phyloP scores from a whole-genome alignment of 2,888 invertebrate species.

The Macroteleia sp. region DNA sequence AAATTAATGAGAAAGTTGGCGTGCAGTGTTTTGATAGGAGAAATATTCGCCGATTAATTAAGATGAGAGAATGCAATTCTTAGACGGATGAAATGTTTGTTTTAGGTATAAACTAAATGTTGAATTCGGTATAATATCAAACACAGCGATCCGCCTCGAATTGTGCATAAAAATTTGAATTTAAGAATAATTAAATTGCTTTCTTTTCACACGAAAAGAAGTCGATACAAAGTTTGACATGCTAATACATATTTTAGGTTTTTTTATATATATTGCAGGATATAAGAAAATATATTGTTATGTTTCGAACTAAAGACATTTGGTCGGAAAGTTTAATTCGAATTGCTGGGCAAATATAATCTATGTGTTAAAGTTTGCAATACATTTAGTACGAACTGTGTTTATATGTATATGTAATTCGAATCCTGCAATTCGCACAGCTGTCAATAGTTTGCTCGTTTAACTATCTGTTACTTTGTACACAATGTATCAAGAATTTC shows the following conservation, averaged over 20 bases:
- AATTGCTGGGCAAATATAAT: conserved; percentile 24
- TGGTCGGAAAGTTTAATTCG: conserved; percentile 30
- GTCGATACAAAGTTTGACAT: neutral
- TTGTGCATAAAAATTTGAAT: too few species aligned
- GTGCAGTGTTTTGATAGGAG: neutral
- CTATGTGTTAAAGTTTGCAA: conserved; percentile 16
- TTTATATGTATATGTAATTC: conserved; percentile 2
- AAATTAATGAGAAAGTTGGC: neutral
- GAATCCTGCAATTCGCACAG: conserved; percentile 13
- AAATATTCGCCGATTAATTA: too few species aligned
- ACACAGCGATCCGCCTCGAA: too few species aligned
- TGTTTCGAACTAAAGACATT: conserved; percentile 16
- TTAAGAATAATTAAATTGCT: too few species aligned
- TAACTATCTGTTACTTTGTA: conserved; percentile 1
- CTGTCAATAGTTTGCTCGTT: conserved; percentile 37
- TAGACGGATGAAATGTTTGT: too few species aligned
- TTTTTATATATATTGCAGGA: neutral
- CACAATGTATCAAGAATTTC: neutral
- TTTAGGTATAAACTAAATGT: too few species aligned
- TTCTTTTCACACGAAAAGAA: neutral
- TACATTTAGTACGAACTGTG: conserved; percentile 2
- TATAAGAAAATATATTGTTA: conserved; percentile 18
- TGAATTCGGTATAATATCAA: too few species aligned
- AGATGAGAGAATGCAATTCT: too few species aligned
- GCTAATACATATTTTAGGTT: conserved; percentile 13